These are phyloP conservation scores for Malacoraja senta DNA, from an alignment of 2,797 vertebrate genomes.

Conservation along the genomic window DNA sequence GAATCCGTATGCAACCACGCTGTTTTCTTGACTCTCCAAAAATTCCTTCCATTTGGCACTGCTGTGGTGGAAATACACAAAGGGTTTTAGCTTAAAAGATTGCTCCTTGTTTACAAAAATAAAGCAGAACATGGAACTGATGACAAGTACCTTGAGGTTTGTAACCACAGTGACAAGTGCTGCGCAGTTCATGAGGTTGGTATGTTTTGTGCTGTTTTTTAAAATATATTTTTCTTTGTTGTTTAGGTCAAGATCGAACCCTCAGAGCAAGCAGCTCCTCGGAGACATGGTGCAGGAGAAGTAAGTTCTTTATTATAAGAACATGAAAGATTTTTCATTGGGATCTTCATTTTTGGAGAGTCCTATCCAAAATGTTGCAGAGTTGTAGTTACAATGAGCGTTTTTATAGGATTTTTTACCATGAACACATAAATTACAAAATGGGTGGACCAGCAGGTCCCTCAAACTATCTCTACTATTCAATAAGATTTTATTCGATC, in stretches of 20 bases:
- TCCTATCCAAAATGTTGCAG: background rate
- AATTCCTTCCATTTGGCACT: background rate
- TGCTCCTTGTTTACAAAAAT: background rate
- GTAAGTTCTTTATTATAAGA: background rate
- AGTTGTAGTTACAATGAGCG: too few species aligned
- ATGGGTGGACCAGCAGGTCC: too few species aligned
- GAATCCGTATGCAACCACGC: background rate
- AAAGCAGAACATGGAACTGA: background rate
- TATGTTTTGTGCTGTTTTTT: background rate
- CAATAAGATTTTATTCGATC: too few species aligned
- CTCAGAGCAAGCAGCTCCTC: background rate
- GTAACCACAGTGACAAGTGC: background rate
- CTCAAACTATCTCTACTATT: too few species aligned
- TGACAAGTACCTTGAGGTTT: background rate
- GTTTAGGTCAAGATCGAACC: background rate
- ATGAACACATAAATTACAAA: background rate
- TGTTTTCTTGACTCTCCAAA: background rate
- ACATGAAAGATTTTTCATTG: background rate
- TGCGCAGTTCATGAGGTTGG: background rate
- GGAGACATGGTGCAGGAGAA: constrained; percentile 24
- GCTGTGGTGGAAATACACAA: background rate
- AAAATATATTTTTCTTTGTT: background rate
- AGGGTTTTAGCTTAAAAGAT: background rate
- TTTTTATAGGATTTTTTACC: background rate
- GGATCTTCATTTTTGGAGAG: background rate